Percentiles rank a stretch among this genome's conserved stretches.
Evolutionary conservation across 2,113 vertebrate species (phyloP).

Genomic region (Glaucomys volans): DNA sequence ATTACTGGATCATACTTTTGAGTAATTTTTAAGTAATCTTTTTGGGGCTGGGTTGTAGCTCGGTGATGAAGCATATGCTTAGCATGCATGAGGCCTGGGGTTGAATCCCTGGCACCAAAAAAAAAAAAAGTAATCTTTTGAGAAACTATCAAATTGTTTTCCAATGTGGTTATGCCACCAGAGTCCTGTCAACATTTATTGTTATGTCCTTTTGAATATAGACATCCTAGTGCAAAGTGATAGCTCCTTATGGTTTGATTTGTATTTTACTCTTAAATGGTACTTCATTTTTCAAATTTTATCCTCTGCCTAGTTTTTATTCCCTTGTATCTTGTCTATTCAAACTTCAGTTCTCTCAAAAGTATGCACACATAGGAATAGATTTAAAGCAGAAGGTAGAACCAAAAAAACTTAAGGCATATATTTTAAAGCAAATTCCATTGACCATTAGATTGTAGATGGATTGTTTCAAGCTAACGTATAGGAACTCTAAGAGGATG

Average conservation of each 20-base stretch:
- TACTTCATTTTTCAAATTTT: slow-evolving; percentile 53
- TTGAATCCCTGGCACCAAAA: neutral
- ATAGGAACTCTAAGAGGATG: neutral
- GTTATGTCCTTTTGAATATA: neutral
- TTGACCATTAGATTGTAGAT: slow-evolving; percentile 4
- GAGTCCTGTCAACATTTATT: neutral
- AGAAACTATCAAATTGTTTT: slow-evolving; percentile 19
- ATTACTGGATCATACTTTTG: neutral
- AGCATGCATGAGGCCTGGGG: neutral
- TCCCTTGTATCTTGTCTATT: neutral
- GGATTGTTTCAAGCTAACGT: slow-evolving; percentile 12
- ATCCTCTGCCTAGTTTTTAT: slow-evolving; percentile 44
- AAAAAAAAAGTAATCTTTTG: neutral
- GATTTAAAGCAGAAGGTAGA: slow-evolving; percentile 49
- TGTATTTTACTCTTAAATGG: slow-evolving; percentile 21
- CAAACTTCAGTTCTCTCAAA: slow-evolving; percentile 19
- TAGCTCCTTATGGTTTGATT: neutral
- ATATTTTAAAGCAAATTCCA: neutral
- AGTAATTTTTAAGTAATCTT: slow-evolving; percentile 24
- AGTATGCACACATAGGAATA: neutral
- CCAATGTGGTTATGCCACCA: neutral
- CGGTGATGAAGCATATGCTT: neutral
- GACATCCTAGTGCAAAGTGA: neutral
- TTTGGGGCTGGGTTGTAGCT: neutral
- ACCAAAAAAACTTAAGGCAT: slow-evolving; percentile 10